Base-by-base conservation (phyloP, 2,888 invertebrate genomes). In the Geotrupes spiniger region DNA sequence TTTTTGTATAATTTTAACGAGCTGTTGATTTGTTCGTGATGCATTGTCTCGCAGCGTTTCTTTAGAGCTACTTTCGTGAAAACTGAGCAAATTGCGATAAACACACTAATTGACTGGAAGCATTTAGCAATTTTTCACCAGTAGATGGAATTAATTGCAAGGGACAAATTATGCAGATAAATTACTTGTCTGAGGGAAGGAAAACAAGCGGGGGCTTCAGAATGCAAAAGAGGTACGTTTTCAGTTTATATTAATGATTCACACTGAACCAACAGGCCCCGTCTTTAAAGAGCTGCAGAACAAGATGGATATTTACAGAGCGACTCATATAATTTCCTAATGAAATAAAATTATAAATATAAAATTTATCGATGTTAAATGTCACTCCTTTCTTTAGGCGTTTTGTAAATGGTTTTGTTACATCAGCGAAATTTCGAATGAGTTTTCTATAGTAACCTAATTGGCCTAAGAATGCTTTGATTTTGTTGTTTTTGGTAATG, bases 91-190 rank as follows among this genome's bases (percentile, higher is more conserved):
- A 33, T 33, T 33, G 33, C 33, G 33, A 33, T 33, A 33, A 33
- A 33, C 33, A 15, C 33, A 15, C 14, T 33, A 33, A 33, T 33
- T 33, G 33, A 33, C 33, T 33, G 12, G 14, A 15, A 33, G 33
- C 11, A 33, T 33, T 33, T 15, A 15, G 33, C 15, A 10, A 33
- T 33, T 33, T 33, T 33, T 33, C 33, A 33, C 15, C n/a, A 14
- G 33, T 10, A 21, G 33, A 12, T 33, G 40, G 58, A 56, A 58
- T 58, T 54, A 54, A 53, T 54, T 58, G 49, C 45, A 51, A 55
- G 49, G 45, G 37, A 21, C 36, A 49, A 45, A 45, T 49, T 49
- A 44, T 42, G 17, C 37, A 46, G 46, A 50, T 46, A 50, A 50
- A 50, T 50, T 40, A 36, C 46, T 42, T 50, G 50, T 46, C 50